phyloP scores from a whole-genome alignment of 2,888 invertebrate genomes.

The Chrysolina haemoptera region DNA sequence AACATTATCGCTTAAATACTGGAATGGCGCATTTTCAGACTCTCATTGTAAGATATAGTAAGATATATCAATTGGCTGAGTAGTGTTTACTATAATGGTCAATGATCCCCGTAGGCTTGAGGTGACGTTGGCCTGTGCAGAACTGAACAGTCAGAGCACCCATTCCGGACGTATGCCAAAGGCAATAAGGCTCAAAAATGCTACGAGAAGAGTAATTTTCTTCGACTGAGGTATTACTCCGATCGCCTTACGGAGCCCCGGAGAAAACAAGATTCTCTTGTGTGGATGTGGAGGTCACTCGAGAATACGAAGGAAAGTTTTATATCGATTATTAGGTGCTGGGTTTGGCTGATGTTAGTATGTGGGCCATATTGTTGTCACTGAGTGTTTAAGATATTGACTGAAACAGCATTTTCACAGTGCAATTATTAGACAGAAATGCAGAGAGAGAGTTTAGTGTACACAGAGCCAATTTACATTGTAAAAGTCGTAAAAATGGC shows the following conservation, averaged over 20 bases:
- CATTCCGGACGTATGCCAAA: constrained; percentile 9
- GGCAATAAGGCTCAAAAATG: constrained; percentile 22
- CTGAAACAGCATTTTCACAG: too few relatives aligned
- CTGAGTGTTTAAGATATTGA: too few relatives aligned
- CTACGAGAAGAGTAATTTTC: constrained; percentile 11
- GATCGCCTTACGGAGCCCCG: constrained; percentile 20
- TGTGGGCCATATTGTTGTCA: neutral
- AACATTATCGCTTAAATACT: neutral
- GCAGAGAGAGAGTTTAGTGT: too few relatives aligned
- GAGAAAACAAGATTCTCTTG: constrained; percentile 20
- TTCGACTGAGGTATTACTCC: constrained; percentile 2
- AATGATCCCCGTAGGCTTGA: constrained; percentile 15
- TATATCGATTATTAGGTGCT: constrained; percentile 19
- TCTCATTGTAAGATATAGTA: neutral
- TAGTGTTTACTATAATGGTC: constrained; percentile 21
- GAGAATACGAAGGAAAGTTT: constrained; percentile 30
- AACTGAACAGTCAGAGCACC: constrained; percentile 1
- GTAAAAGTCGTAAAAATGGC: too few relatives aligned
- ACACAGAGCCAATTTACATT: too few relatives aligned
- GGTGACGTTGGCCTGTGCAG: neutral
- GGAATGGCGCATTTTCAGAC: neutral
- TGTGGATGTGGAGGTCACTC: constrained; percentile 20
- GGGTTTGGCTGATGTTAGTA: constrained; percentile 11
- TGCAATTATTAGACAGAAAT: too few relatives aligned
- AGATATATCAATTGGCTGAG: neutral